These are phyloP conservation scores for Timandra comae DNA, from an alignment of 2,888 invertebrate genomes.

Conservation along the genomic window DNA sequence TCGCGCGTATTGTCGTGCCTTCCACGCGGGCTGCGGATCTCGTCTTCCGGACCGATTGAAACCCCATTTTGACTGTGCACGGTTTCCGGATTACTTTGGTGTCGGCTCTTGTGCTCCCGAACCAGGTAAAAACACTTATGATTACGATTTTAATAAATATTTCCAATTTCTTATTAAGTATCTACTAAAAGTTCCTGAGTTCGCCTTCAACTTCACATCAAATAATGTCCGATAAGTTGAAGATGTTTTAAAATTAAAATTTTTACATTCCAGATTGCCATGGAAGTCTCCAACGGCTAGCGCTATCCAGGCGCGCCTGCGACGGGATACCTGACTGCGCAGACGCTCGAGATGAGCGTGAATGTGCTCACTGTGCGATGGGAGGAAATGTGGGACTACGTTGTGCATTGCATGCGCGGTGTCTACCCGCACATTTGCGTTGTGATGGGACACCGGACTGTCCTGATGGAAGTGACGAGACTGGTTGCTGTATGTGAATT, in stretches of 20 bases:
- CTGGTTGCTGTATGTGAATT: slow-evolving; percentile 85
- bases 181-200: no score
- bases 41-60: slow-evolving; percentile 83
- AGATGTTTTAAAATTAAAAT: no score
- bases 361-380: slow-evolving; percentile 86
- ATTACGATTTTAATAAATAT: no score
- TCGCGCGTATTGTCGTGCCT: slow-evolving; percentile 89
- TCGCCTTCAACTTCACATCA: no score
- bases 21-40: slow-evolving; percentile 88
- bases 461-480: slow-evolving; percentile 90
- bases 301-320: slow-evolving; percentile 86
- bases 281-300: slow-evolving; percentile 83
- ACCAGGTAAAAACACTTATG: slow-evolving; percentile 80
- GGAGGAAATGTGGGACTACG: slow-evolving; percentile 75
- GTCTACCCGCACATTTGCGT: slow-evolving; percentile 81
- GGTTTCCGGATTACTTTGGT: slow-evolving; percentile 87
- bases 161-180: no score
- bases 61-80: slow-evolving; percentile 84
- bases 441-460: slow-evolving; percentile 92
- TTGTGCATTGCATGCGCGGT: slow-evolving; percentile 86
- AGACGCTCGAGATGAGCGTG: slow-evolving; percentile 87
- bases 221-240: no score
- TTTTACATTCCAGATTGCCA: slow-evolving; percentile 84
- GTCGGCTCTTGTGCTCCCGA: slow-evolving; percentile 85
- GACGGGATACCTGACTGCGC: slow-evolving; percentile 92